A percentile compares a stretch with the other conserved stretches of the same genome.
Evolutionary conservation across 2,888 invertebrate genomes (phyloP).

Genomic region (Endotricha flammealis): DNA sequence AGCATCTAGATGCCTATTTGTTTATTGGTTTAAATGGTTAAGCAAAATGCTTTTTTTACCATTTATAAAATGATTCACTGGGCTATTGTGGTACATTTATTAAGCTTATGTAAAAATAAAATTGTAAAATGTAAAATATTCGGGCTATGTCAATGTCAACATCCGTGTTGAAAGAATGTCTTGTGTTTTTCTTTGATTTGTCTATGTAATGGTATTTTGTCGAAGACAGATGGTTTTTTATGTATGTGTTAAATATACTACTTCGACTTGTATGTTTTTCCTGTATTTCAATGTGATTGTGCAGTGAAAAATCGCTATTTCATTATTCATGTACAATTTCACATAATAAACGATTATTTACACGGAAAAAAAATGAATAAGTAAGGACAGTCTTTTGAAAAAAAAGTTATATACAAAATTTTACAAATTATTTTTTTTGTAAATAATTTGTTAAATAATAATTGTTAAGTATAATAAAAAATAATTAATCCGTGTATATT

Average conservation of each 20-base stretch:
- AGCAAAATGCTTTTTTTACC: slow-evolving; percentile 37
- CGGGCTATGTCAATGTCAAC: slow-evolving; percentile 64
- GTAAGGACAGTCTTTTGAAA: slow-evolving; percentile 73
- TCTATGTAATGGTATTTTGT: slow-evolving; percentile 40
- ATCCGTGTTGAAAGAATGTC: slow-evolving; percentile 66
- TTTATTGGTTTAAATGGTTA: slow-evolving; percentile 32
- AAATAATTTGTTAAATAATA: slow-evolving; percentile 54
- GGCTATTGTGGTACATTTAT: slow-evolving; percentile 65
- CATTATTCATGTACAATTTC: slow-evolving; percentile 38
- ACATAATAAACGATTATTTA: slow-evolving; percentile 44
- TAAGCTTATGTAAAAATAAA: slow-evolving; percentile 43
- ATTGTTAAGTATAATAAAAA: slow-evolving; percentile 39
- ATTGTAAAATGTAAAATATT: slow-evolving; percentile 51
- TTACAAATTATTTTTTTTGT: slow-evolving; percentile 63
- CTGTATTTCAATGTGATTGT: slow-evolving; percentile 18
- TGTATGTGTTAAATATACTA: slow-evolving; percentile 13
- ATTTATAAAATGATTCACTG: slow-evolving; percentile 58
- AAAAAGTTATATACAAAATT: slow-evolving; percentile 58
- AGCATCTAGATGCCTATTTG: slow-evolving; percentile 39
- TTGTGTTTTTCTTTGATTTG: slow-evolving; percentile 42
- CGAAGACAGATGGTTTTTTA: slow-evolving; percentile 31
- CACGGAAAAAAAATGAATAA: slow-evolving; percentile 50
- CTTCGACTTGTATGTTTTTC: slow-evolving; percentile 32
- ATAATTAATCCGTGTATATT: slow-evolving; percentile 38
- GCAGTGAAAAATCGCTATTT: slow-evolving; percentile 74